Evolutionary conservation across 1,140 invertebrate genomes (phyloP), one percentile per base, ranked within the genome.

Genomic region (Nephila pilipes): DNA sequence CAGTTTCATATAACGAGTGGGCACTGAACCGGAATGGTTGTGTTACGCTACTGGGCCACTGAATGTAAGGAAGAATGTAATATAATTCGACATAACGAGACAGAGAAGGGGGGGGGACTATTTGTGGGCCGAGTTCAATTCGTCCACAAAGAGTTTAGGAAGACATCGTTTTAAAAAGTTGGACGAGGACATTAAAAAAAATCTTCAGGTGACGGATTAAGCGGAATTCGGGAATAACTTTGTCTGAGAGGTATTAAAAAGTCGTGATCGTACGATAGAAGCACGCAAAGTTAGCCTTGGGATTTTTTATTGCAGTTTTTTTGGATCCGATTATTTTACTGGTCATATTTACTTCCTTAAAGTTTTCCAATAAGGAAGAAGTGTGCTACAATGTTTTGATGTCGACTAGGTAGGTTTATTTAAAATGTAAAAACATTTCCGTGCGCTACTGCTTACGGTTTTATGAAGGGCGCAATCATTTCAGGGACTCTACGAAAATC

Each of bases 191-290:
- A 57, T 32, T 54, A 25, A 83, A 83, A 55, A 38, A 46, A 55
- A 83, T 55, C n/a, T n/a, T 83, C 54, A 83, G 81, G 81, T 83
- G 81, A 83, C 81, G 81, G 54, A 57, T 83, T 75, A 36, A 18
- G 16, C 16, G 69, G 69, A 75, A 75, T 75, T 75, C 69, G 18
- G 36, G 25, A 32, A 18, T 32, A 18, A 25, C 29, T 75, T 75
- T 32, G 63, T 65, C n/a, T n/a, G 29, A 32, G 29, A 75, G 69
- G 69, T 32, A 36, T 75, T 75, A 75, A 75, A 75, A 75, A 75
- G 20, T 75, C 69, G 69, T 75, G 69, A 75, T 75, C 32, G 32
- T 32, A 32, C 20, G 29, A 75, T 32, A 32, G 29, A 36, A 16
- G 12, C 32, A 75, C 6, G 16, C 69, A 4, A 75, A 32, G 29